Evolutionary conservation across 2,888 invertebrate genomes (phyloP), one percentile per base, ranked within the genome.

Genomic region (Lasioglossum pauxillum): DNA sequence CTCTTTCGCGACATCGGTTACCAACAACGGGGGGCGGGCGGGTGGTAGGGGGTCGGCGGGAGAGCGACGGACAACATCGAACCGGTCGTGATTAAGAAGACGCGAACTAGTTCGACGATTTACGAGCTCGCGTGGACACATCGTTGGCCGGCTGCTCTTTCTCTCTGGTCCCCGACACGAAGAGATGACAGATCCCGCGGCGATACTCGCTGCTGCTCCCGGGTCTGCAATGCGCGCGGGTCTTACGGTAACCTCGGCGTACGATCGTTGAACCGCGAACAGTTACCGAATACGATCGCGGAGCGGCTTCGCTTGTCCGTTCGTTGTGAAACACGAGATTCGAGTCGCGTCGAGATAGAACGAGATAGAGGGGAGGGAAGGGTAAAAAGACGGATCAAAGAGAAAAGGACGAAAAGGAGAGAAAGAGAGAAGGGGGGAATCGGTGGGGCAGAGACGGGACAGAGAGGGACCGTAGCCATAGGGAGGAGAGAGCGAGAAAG

Each of bases 201-300:
- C 60, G 75, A 41, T 41, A 23, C 35, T 72, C 44, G 31, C 27
- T 53, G 27, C 5, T 44, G 71, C 75, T 79, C 31, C 78, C 57
- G 76, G 27, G 57, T 31, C 84, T 75, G 67, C 77, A 49, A 79
- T 71, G 82, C 73, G 38, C 72, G 53, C 72, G 67, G 31, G 75
- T 79, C 67, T 53, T n/a, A n/a, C 44, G 44, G 73, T 38, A 41
- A 44, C 41, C 80, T 41, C 71, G 41, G n/a, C 71, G 71, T 69
- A 71, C 71, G 85, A 85, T 60, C 86, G 77, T 85, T 85, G 85
- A 85, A 85, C 85, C 80, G 85, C 76, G 85, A 75, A 85, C 81
- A 81, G 76, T 80, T 75, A 74, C 76, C 81, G 80, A 80, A 85
- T 64, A 80, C 80, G 80, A 77, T 60, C 76, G 64, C 23, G 41